Conservation (phyloP, 2,113 vertebrate genomes). For the Hystrix cristata region DNA sequence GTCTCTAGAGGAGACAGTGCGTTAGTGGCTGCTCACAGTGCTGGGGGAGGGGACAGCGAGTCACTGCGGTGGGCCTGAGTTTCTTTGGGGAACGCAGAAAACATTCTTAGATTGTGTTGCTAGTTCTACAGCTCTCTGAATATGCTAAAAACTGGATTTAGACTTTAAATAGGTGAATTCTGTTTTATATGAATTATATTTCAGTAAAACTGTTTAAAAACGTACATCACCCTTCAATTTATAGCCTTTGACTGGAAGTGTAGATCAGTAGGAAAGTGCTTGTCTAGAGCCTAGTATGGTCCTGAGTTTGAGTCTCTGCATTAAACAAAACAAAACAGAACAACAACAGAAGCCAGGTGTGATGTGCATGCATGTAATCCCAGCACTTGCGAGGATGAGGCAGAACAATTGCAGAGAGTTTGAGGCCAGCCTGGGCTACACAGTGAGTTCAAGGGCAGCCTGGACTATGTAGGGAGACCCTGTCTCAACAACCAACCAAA, state of each 20-base stretch:
- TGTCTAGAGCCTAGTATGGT: neutral
- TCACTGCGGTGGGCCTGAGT: neutral
- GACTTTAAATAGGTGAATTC: conserved; percentile 29
- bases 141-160: conserved; percentile 13
- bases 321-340: neutral
- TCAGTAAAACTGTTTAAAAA: conserved; percentile 50
- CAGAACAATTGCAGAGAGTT: neutral
- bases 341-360: neutral
- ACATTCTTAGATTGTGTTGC: neutral
- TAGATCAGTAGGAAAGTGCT: neutral
- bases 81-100: conserved; percentile 32
- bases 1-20: neutral
- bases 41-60: neutral
- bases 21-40: neutral
- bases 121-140: neutral
- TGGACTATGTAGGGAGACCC: neutral
- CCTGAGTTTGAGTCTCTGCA: neutral
- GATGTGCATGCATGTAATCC: neutral
- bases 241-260: neutral
- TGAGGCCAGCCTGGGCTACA: neutral
- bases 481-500: neutral
- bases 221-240: neutral
- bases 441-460: neutral
- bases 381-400: neutral
- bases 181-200: neutral